A percentile compares a stretch with the other conserved stretches of the same genome.
phyloP scores from a whole-genome alignment of 2,113 vertebrate species.

The Etheostoma cragini region DNA sequence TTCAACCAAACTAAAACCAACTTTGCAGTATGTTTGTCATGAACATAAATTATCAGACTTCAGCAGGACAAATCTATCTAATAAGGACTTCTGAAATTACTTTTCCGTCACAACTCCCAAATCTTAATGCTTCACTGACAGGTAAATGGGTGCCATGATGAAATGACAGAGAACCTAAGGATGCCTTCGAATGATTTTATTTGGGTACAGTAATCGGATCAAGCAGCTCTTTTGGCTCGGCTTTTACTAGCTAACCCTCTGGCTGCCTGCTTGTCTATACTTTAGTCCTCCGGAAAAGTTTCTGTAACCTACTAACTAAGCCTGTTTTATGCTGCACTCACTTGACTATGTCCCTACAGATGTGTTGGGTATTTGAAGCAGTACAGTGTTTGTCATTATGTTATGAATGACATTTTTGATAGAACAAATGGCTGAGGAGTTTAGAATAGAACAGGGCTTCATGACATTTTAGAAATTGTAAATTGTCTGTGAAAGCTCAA shows the following conservation, averaged over 20 bases:
- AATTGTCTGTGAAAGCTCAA: slow-evolving; percentile 70
- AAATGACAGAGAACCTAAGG: slow-evolving; percentile 83
- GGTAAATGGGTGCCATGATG: slow-evolving; percentile 90
- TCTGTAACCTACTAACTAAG: slow-evolving; percentile 73
- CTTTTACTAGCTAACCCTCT: slow-evolving; percentile 48
- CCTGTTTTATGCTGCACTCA: slow-evolving; percentile 17
- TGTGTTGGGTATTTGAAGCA: not conserved
- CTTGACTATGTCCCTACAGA: not conserved
- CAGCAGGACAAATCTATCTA: not conserved
- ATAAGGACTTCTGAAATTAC: not conserved
- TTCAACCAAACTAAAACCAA: not conserved
- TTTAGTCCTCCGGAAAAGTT: slow-evolving; percentile 42
- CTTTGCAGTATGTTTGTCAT: not conserved
- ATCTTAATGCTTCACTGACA: slow-evolving; percentile 67
- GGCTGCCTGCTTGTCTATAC: slow-evolving; percentile 36
- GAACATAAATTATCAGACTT: not conserved
- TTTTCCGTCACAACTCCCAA: not conserved
- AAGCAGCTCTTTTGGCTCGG: slow-evolving; percentile 44
- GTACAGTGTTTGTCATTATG: not conserved
- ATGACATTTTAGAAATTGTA: slow-evolving; percentile 72
- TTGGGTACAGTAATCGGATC: slow-evolving; percentile 90
- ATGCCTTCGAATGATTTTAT: slow-evolving; percentile 83
- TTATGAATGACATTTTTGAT: slow-evolving; percentile 32
- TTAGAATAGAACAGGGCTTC: slow-evolving; percentile 7
- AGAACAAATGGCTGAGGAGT: not conserved